phyloP scores from a whole-genome alignment of 2,797 vertebrate species.

The Apogon talboti region DNA sequence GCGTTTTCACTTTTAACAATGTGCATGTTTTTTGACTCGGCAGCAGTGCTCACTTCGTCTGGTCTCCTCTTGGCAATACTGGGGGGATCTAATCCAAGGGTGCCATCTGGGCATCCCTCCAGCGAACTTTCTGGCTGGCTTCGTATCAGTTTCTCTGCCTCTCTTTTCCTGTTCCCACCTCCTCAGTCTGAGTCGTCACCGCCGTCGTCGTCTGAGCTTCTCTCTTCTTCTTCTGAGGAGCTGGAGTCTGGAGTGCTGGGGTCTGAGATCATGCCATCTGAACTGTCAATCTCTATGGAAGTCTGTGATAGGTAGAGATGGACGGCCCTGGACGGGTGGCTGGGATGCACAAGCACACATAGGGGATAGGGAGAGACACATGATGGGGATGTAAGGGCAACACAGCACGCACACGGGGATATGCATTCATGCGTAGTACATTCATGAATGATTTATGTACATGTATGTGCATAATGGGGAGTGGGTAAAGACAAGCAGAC shows the following conservation, averaged over 20 bases:
- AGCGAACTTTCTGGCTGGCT: constrained; percentile 11
- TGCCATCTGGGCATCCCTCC: constrained; percentile 13
- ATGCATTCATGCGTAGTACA: constrained; percentile 49
- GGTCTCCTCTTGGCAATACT: not conserved
- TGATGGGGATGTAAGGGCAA: constrained; percentile 19
- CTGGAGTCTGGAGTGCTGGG: constrained; percentile 70
- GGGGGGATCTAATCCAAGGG: not conserved
- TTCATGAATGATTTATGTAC: constrained; percentile 48
- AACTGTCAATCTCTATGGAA: constrained; percentile 76
- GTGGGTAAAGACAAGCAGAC: constrained; percentile 46
- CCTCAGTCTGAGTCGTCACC: constrained; percentile 67
- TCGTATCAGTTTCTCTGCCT: constrained; percentile 20
- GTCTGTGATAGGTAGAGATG: constrained; percentile 74
- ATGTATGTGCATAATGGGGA: constrained; percentile 26
- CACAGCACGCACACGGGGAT: constrained; percentile 12
- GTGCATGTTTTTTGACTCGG: not conserved
- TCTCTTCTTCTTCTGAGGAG: constrained; percentile 66
- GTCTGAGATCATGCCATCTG: constrained; percentile 76
- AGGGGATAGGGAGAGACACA: constrained; percentile 38
- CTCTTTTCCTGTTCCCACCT: constrained; percentile 18
- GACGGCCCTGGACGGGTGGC: constrained; percentile 64
- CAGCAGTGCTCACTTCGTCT: constrained; percentile 5
- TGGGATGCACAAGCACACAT: constrained; percentile 44
- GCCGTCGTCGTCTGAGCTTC: constrained; percentile 43
- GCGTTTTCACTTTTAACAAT: not conserved